These are phyloP conservation scores for Ormia ochracea DNA, from an alignment of 2,888 invertebrate genomes.

Conservation along the genomic window DNA sequence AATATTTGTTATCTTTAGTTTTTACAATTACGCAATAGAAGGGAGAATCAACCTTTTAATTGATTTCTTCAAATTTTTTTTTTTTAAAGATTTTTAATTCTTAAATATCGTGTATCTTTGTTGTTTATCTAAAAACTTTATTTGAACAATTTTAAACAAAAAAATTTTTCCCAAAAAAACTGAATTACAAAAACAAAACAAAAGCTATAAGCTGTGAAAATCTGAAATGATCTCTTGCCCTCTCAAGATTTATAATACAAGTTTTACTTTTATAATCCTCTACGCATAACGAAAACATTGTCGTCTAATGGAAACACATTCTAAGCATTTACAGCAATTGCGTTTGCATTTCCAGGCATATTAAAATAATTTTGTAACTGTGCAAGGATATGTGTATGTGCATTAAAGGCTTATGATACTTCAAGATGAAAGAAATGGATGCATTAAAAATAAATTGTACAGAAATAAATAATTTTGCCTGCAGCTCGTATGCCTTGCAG, in stretches of 20 bases:
- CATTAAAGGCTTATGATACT: neutral
- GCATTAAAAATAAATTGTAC: neutral
- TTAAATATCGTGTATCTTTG: no score
- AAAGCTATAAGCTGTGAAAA: neutral
- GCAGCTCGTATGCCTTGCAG: neutral
- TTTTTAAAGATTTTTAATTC: no score
- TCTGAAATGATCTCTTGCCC: neutral
- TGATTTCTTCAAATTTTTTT: no score
- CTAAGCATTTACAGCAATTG: neutral
- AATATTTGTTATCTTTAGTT: no score
- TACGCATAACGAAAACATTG: neutral
- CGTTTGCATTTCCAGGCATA: neutral
- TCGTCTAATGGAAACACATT: neutral
- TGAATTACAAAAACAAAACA: neutral
- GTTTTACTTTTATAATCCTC: neutral
- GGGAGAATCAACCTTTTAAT: no score
- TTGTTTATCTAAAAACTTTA: no score
- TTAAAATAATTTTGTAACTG: neutral
- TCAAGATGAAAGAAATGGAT: neutral
- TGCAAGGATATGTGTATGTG: neutral
- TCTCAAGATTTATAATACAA: neutral
- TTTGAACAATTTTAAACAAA: no score
- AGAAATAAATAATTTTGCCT: neutral
- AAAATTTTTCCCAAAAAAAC: no score
- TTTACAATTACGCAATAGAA: no score